Base-by-base conservation (phyloP, 2,888 invertebrate species). In the Agrypnus murinus region DNA sequence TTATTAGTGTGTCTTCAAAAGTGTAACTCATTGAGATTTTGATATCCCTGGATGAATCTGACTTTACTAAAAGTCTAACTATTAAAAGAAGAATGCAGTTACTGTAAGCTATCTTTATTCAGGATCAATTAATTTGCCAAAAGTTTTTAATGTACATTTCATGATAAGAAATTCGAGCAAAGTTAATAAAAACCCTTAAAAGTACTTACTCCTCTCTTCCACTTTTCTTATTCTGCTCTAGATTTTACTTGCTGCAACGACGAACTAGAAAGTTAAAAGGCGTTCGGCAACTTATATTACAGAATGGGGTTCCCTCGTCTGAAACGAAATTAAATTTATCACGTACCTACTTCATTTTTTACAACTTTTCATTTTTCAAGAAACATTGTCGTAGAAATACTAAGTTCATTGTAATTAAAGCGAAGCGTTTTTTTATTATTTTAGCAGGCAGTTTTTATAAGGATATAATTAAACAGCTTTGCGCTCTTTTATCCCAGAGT, bases 391-490 rank as follows among this genome's bases (percentile, higher is more conserved):
- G 32, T 45, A 59, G 59, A 69, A 25, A 64, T 67, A n/a, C n/a
- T n/a, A 71, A 66, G 72, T 58, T 66, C 58, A 67, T 75, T 76
- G 74, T 76, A 78, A 78, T 78, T 77, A 78, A 77, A 77, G 72
- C 75, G 64, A 71, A 75, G 76, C 75, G 71, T 69, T 75, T 77
- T 73, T 74, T 74, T 71, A 73, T 71, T 72, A 72, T 76, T 75
- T 77, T 69, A 70, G 68, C 73, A 69, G 74, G 77, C 76, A 75
- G 77, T 78, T 79, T 78, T 80, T 80, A 77, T 79, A 79, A 78
- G 78, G 77, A 81, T 78, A 81, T 80, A 81, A 81, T 81, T 81
- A 81, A 81, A 81, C 80, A 80, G 79, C 79, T 78, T 76, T 77
- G 73, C 71, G 75, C 69, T 72, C 78, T 79, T 80, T 79, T 76